These are phyloP conservation scores for Oreochromis niloticus DNA, from an alignment of 2,113 vertebrate species.

Conservation along the genomic window DNA sequence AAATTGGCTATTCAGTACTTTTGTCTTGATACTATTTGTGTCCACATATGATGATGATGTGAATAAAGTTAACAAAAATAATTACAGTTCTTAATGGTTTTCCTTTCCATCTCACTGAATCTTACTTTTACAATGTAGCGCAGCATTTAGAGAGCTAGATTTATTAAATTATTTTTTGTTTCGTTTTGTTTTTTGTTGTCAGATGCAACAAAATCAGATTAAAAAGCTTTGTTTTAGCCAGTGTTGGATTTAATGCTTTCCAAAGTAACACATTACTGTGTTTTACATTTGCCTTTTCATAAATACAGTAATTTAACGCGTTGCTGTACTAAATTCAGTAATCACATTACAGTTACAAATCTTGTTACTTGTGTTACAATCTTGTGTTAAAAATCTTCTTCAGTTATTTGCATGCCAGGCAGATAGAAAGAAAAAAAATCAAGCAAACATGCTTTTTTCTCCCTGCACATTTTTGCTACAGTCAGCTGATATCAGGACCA, in stretches of 20 bases:
- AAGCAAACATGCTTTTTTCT: background rate
- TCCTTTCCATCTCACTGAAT: background rate
- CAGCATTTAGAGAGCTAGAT: background rate
- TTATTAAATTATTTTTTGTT: background rate
- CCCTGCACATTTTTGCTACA: background rate
- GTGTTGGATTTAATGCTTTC: background rate
- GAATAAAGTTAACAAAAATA: background rate
- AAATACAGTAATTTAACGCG: background rate
- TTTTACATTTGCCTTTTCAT: background rate
- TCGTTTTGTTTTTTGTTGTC: background rate
- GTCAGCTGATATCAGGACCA: background rate
- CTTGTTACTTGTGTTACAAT: background rate
- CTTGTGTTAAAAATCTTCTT: background rate
- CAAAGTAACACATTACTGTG: background rate
- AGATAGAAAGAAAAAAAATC: accelerated
- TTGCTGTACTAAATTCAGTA: background rate
- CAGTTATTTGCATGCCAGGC: accelerated
- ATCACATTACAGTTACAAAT: background rate
- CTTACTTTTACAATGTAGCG: background rate
- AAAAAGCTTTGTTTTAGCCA: background rate
- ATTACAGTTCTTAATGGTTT: background rate
- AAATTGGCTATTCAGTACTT: background rate
- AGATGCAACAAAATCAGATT: background rate
- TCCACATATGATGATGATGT: background rate
- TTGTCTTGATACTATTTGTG: background rate